A percentile compares a stretch with the other conserved stretches of the same genome.
phyloP scores from a whole-genome alignment of 2,113 vertebrate genomes.

The Tupaia tana region DNA sequence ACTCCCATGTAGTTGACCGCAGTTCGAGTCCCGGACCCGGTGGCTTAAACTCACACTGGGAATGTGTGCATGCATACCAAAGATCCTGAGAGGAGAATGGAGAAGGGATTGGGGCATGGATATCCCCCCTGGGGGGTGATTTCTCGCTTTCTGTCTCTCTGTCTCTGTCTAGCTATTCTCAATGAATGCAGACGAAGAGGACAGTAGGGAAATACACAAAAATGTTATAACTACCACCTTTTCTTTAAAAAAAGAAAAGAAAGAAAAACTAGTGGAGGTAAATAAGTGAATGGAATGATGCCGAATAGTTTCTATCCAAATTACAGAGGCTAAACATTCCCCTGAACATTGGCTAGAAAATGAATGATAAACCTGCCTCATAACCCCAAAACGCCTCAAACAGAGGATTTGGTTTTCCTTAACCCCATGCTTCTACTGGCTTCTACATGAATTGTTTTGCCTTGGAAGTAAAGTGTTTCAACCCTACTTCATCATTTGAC shows the following conservation, averaged over 20 bases:
- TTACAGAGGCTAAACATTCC: neutral
- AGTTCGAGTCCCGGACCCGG: no score
- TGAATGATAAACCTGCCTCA: rapidly evolving
- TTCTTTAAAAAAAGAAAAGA: neutral
- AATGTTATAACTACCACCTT: neutral
- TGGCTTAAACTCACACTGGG: no score
- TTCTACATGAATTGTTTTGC: neutral
- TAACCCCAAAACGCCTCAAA: neutral
- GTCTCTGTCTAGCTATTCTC: neutral
- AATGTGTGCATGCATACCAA: no score
- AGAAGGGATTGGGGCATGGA: no score
- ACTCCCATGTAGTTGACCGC: no score
- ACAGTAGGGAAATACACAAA: neutral
- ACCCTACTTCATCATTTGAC: neutral
- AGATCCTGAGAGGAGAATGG: no score
- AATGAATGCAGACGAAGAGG: neutral
- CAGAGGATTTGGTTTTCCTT: neutral
- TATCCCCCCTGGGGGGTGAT: no score
- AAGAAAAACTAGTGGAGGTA: neutral
- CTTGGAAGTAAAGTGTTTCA: neutral
- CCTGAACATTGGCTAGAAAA: neutral
- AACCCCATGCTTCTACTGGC: neutral
- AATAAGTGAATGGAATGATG: neutral
- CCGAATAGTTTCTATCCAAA: neutral
- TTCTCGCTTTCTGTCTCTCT: no score